Base-by-base conservation (phyloP, 1,140 invertebrate species). In the Lethrus apterus region DNA sequence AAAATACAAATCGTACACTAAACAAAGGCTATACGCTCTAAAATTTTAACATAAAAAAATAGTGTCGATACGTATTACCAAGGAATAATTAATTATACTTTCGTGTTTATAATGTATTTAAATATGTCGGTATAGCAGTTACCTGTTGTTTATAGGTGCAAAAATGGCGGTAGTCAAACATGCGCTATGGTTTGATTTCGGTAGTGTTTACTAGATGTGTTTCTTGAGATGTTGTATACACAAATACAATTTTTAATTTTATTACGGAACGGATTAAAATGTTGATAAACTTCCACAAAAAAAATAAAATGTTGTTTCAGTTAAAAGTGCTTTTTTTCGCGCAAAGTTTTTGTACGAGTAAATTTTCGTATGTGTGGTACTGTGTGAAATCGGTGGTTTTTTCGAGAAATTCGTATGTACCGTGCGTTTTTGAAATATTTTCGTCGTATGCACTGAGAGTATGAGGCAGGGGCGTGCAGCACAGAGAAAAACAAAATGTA, bases 401-500 rank as follows among this genome's bases (percentile, higher is more conserved):
- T 38, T 38, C 35, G 35, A 21, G 20, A 23, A 38, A 38, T 38
- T 38, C 35, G 35, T 10, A 38, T 23, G 19, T 21, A 11, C 14
- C 35, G 8, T 2, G 10, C 18, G 20, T 19, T 14, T 19, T 21
- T 23, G 35, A n/a, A 26, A 26, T 7, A 26, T 7, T n/a, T n/a
- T 26, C 24, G 24, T n/a, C 19, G 38, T n/a, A 41, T 54, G 61
- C 55, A 54, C 54, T 63, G 55, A 52, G 60, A 67, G 62, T 55
- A 72, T 72, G 70, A 70, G 69, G 65, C 70, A 71, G 64, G 70
- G 69, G 62, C 69, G 70, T 44, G 69, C 65, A 56, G 66, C 65
- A 41, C 65, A 67, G 58, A 64, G 69, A 57, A 72, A 67, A 64
- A 66, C 70, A 62, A 70, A 69, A 69, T 72, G 70, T 72, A 70